phyloP scores from a whole-genome alignment of 2,113 vertebrate genomes.

The Thryonomys swinderianus region DNA sequence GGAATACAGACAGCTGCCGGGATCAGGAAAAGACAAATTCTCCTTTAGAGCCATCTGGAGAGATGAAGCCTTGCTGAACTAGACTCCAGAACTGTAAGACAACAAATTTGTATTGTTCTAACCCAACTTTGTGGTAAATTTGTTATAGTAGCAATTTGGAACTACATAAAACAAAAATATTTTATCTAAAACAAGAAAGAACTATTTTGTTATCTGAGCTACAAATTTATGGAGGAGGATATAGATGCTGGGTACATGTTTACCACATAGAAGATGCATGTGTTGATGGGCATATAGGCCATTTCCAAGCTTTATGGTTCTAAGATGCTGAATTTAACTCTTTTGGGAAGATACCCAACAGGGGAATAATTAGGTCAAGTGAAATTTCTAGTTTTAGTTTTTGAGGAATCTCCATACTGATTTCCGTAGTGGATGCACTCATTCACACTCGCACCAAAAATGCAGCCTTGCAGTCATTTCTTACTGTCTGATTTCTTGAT shows the following conservation, averaged over 20 bases:
- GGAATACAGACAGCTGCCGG: background rate
- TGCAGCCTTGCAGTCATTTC: background rate
- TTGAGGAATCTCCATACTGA: background rate
- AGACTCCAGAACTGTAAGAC: background rate
- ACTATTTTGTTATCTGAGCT: background rate
- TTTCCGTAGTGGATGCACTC: background rate
- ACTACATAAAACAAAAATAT: background rate
- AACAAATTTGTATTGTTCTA: background rate
- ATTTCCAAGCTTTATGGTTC: background rate
- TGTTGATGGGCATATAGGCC: background rate
- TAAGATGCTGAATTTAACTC: background rate
- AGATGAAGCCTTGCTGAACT: background rate
- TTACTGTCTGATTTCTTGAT: background rate
- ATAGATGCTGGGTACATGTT: background rate
- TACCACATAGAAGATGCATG: background rate
- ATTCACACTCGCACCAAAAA: background rate
- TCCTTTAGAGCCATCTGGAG: background rate
- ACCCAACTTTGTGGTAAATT: background rate
- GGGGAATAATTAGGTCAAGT: background rate
- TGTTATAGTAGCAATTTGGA: background rate
- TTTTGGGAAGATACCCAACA: background rate
- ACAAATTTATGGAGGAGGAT: background rate
- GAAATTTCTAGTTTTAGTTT: background rate
- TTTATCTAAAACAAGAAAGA: background rate
- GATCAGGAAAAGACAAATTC: background rate